Conservation (phyloP, 2,797 vertebrate species). For the Lepidocolaptes lacrymiger region DNA sequence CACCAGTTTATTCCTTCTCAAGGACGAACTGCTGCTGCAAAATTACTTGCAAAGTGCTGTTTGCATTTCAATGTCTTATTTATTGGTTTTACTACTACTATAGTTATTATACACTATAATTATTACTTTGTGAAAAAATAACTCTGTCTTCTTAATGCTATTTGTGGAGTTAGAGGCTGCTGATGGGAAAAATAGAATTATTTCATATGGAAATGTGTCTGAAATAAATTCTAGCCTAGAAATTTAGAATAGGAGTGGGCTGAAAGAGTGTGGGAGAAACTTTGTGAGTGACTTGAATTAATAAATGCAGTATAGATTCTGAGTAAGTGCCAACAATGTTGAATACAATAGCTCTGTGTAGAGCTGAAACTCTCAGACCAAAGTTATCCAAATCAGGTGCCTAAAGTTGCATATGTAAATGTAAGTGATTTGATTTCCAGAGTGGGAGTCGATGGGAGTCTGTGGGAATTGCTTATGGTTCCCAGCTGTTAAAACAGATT, state of each 20-base stretch:
- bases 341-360: neutral
- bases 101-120: neutral
- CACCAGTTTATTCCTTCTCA: neutral
- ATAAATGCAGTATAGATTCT: slow-evolving; percentile 13
- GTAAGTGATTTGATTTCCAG: neutral
- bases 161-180: neutral
- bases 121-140: neutral
- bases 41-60: neutral
- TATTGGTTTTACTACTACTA: neutral
- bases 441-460: neutral
- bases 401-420: neutral
- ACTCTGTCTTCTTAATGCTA: neutral
- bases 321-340: neutral
- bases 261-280: slow-evolving; percentile 24
- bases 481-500: neutral
- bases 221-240: slow-evolving; percentile 20
- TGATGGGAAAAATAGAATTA: neutral
- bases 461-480: neutral
- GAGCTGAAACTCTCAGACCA: neutral
- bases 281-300: slow-evolving; percentile 16
- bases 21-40: neutral
- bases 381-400: neutral
- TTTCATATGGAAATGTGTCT: neutral
- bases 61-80: slow-evolving; percentile 20
- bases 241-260: slow-evolving; percentile 10